These are phyloP conservation scores for Stegophylla sp. DNA, from an alignment of 2,888 invertebrate genomes.

Conservation along the genomic window DNA sequence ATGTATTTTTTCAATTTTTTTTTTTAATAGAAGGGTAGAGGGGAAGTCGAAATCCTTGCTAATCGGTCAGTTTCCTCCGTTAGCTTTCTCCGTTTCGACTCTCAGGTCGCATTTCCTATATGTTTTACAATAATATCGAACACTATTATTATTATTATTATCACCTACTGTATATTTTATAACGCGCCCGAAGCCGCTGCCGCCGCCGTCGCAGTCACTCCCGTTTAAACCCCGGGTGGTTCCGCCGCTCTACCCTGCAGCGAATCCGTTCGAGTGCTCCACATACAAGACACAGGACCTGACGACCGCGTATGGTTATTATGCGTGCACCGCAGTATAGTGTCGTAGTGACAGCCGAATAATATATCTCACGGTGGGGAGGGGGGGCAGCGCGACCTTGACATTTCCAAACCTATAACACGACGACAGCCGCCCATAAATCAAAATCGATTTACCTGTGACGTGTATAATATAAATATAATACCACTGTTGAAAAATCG, in stretches of 20 bases:
- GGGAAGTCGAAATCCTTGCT: too few species aligned
- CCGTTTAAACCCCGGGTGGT: conserved; percentile 6
- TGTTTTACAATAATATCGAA: too few species aligned
- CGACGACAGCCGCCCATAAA: conserved; percentile 16
- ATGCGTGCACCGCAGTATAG: background rate
- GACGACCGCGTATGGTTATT: background rate
- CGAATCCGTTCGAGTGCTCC: conserved; percentile 10
- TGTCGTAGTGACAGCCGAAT: too few species aligned
- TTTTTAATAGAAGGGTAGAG: too few species aligned
- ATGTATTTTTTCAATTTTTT: too few species aligned
- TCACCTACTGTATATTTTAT: too few species aligned
- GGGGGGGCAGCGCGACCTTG: background rate
- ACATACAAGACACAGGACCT: background rate
- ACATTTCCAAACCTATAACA: conserved; percentile 4
- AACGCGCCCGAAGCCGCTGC: background rate
- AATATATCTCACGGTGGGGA: too few species aligned
- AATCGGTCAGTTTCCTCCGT: too few species aligned
- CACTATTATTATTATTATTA: too few species aligned
- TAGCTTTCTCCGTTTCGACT: too few species aligned
- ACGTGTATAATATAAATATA: background rate
- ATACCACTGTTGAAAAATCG: conserved; percentile 10
- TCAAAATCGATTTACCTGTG: conserved; percentile 15
- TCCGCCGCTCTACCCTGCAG: background rate
- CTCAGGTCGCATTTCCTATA: too few species aligned
- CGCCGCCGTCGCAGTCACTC: background rate